Evolutionary conservation across 2,888 invertebrate species (phyloP).

Genomic region (Heliothis peltigera): DNA sequence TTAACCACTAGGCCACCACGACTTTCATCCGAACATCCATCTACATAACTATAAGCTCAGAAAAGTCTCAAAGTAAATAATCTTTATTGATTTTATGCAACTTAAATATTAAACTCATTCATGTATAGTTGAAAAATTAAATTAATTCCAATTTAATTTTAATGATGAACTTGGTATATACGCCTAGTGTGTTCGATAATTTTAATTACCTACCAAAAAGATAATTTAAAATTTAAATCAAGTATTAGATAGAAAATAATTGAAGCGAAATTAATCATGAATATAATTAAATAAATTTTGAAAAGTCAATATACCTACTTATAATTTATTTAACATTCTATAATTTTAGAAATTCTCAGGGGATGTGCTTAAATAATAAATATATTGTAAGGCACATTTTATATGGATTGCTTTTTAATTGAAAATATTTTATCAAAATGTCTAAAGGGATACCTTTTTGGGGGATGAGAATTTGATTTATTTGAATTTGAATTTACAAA

Average conservation of each 20-base stretch:
- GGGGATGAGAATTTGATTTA: neutral
- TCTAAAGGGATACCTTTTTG: neutral
- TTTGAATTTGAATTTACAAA: neutral
- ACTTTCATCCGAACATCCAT: too few species aligned
- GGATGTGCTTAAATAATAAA: slow-evolving; percentile 11
- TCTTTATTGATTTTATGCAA: too few species aligned
- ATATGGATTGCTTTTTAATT: slow-evolving; percentile 23
- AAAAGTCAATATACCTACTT: slow-evolving; percentile 4
- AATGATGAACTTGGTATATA: too few species aligned
- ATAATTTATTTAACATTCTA: slow-evolving; percentile 6
- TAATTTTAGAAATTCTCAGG: neutral
- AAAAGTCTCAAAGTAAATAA: too few species aligned
- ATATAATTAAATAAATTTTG: slow-evolving; percentile 16
- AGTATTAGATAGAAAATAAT: slow-evolving; percentile 17
- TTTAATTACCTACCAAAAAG: neutral
- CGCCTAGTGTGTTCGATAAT: neutral
- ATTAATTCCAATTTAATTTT: too few species aligned
- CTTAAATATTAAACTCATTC: too few species aligned
- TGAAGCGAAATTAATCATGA: neutral
- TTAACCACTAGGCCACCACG: too few species aligned
- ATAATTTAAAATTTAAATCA: neutral
- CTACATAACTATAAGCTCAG: too few species aligned
- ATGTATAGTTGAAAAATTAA: too few species aligned
- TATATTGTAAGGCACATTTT: slow-evolving; percentile 17
- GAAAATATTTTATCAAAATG: neutral